Percentiles rank a stretch among this genome's conserved stretches.
Evolutionary conservation across 2,888 invertebrate species (phyloP).

Genomic region (Epistrophella euchroma): DNA sequence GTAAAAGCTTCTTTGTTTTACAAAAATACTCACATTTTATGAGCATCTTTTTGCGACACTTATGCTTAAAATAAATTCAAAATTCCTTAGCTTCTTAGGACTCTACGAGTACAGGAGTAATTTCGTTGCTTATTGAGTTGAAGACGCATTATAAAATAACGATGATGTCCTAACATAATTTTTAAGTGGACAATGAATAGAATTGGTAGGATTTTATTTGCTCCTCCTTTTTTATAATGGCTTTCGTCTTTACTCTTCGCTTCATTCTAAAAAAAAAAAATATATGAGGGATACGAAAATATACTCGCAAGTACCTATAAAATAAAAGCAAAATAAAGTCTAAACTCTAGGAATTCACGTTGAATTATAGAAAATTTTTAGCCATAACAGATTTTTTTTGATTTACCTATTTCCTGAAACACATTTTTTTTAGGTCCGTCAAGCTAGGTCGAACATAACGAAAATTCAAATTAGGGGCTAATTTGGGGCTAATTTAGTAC

Average conservation of each 20-base stretch:
- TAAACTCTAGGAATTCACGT: neutral
- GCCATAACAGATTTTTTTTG: too few species aligned
- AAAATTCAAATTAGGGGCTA: too few species aligned
- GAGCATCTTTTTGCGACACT: neutral
- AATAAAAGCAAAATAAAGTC: neutral
- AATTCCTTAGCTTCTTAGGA: neutral
- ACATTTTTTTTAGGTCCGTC: too few species aligned
- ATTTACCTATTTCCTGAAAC: too few species aligned
- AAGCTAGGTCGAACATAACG: too few species aligned
- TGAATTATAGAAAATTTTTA: neutral
- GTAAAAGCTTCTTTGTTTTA: too few species aligned
- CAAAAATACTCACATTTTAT: neutral
- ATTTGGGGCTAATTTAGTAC: too few species aligned
- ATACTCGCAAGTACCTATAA: neutral
- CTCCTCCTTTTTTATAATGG: neutral
- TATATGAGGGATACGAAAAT: neutral
- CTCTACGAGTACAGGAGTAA: neutral
- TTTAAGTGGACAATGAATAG: slow-evolving; percentile 30
- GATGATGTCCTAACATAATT: slow-evolving; percentile 59
- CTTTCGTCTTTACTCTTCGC: neutral
- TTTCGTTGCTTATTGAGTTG: neutral
- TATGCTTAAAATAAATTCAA: neutral
- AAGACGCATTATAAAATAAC: slow-evolving; percentile 13
- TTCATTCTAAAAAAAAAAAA: neutral
- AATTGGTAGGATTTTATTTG: neutral